These are phyloP conservation scores for Dusona sp. DNA, from an alignment of 2,888 invertebrate species.

Conservation along the genomic window DNA sequence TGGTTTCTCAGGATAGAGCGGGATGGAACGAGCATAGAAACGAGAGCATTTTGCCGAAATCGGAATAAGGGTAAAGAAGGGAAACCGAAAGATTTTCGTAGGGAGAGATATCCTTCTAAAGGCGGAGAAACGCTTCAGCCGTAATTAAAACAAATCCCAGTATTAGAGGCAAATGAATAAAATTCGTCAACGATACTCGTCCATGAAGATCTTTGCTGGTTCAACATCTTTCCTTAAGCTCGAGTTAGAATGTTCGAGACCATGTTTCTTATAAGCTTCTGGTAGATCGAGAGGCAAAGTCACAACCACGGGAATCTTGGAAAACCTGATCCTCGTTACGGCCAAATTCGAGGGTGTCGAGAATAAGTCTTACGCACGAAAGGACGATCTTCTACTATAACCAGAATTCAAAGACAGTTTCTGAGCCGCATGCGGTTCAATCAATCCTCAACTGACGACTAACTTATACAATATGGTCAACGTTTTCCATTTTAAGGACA, in stretches of 20 bases:
- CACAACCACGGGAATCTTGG: not conserved
- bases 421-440: not conserved
- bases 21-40: not conserved
- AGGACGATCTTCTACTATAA: not conserved
- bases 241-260: not conserved
- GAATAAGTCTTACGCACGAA: not conserved
- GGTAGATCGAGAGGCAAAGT: constrained; percentile 4
- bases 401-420: not conserved
- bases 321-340: constrained; percentile 6
- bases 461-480: no score
- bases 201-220: not conserved
- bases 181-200: constrained; percentile 32
- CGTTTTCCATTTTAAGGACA: no score
- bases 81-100: constrained; percentile 17
- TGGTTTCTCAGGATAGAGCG: constrained; percentile 25
- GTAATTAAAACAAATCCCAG: constrained; percentile 53
- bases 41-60: constrained; percentile 4
- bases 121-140: constrained; percentile 17
- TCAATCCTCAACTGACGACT: not conserved
- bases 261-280: constrained; percentile 1
- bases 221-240: constrained; percentile 2
- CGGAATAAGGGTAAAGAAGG: not conserved
- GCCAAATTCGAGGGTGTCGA: constrained; percentile 1
- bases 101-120: constrained; percentile 33
- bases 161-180: constrained; percentile 29